These are phyloP conservation scores for Protula sp. DNA, from an alignment of 2,888 invertebrate species.

Conservation along the genomic window DNA sequence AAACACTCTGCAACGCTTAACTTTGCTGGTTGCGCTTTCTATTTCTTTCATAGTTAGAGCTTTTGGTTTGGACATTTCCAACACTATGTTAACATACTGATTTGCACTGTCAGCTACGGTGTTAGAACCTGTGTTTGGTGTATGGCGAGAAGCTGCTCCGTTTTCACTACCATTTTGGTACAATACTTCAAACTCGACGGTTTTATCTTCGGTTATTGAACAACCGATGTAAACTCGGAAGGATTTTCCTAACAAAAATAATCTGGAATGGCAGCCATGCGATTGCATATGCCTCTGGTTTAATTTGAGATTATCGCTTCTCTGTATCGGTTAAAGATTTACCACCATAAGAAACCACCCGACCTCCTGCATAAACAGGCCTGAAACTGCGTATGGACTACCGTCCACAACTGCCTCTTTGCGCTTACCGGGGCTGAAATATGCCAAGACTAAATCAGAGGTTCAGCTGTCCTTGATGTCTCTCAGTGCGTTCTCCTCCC, in stretches of 20 bases:
- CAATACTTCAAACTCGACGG: slow-evolving; percentile 25
- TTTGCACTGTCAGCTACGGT: too few species aligned
- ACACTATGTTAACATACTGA: too few species aligned
- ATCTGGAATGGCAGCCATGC: slow-evolving; percentile 33
- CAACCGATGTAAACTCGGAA: too few species aligned
- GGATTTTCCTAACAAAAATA: slow-evolving; percentile 34
- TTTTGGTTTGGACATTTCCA: too few species aligned
- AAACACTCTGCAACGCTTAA: too few species aligned
- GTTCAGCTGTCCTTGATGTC: slow-evolving; percentile 5
- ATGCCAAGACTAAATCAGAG: slow-evolving; percentile 19
- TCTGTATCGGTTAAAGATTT: slow-evolving; percentile 25
- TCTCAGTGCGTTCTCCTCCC: not conserved
- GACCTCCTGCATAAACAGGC: not conserved
- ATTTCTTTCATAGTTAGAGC: too few species aligned
- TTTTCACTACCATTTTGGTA: slow-evolving; percentile 26
- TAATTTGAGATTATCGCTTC: slow-evolving; percentile 30
- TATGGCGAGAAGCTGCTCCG: slow-evolving; percentile 29
- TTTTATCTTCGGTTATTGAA: slow-evolving; percentile 26
- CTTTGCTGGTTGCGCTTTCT: too few species aligned
- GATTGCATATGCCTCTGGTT: slow-evolving; percentile 21
- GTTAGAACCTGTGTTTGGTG: too few species aligned
- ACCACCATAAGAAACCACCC: slow-evolving; percentile 21
- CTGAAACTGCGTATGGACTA: slow-evolving; percentile 24
- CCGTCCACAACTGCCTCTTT: slow-evolving; percentile 28
- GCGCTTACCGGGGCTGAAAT: slow-evolving; percentile 21